phyloP scores from a whole-genome alignment of 2,797 vertebrate species.

The Holocentrus rufus region DNA sequence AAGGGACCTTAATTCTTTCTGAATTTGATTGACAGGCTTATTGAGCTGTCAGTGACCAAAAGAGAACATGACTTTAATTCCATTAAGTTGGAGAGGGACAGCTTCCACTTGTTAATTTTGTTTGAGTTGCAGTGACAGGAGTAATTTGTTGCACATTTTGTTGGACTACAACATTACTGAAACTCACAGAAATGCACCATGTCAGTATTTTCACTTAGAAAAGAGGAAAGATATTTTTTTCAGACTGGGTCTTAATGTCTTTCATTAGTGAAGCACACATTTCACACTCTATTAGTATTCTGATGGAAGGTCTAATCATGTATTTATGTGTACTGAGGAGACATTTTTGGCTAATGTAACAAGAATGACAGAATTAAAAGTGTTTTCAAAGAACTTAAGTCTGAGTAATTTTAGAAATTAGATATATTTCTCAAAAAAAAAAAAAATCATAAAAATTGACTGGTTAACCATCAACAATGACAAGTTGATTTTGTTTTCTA shows the following conservation, averaged over 20 bases:
- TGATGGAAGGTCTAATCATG: no score
- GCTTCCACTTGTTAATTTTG: neutral
- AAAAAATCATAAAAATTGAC: no score
- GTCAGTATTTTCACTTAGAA: no score
- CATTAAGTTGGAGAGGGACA: conserved; percentile 5
- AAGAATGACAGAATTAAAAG: conserved; percentile 15
- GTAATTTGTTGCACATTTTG: neutral
- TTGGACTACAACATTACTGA: neutral
- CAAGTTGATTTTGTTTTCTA: no score
- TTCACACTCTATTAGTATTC: no score
- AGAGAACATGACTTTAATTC: neutral
- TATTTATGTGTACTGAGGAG: no score
- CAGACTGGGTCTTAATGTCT: no score
- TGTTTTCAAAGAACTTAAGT: conserved; percentile 1
- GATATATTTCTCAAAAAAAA: no score
- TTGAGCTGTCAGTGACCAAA: conserved; percentile 27
- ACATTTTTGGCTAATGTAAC: conserved; percentile 6
- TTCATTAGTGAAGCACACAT: no score
- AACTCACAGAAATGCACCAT: neutral
- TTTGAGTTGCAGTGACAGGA: neutral
- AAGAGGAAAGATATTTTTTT: no score
- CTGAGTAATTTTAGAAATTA: no score
- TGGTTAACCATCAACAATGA: no score
- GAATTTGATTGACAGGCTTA: conserved; percentile 13
- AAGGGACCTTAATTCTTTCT: conserved; percentile 7